phyloP scores from a whole-genome alignment of 1,140 invertebrate species.

The Reticulitermes speratus region DNA sequence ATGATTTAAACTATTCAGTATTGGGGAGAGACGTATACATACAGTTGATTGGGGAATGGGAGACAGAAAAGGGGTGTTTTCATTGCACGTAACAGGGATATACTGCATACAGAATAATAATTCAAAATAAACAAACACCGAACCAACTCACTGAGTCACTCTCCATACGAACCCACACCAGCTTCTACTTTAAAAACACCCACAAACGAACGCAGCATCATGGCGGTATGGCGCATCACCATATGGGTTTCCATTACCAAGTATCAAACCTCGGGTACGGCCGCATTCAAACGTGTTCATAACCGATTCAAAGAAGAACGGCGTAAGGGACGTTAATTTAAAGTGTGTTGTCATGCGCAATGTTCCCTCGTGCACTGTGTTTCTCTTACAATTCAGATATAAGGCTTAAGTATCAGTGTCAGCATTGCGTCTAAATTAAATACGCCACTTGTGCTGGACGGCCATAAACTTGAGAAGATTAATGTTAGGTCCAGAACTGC shows the following conservation, averaged over 20 bases:
- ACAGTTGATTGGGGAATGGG: not conserved
- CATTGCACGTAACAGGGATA: not conserved
- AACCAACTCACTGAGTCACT: not conserved
- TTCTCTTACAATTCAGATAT: too few species aligned
- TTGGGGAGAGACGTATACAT: slow-evolving; percentile 18
- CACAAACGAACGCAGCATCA: not conserved
- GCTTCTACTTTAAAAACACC: not conserved
- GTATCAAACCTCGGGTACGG: not conserved
- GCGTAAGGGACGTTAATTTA: not conserved
- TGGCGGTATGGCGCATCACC: not conserved
- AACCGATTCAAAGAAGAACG: not conserved
- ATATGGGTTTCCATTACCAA: not conserved
- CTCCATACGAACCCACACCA: not conserved
- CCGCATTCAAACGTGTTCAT: not conserved
- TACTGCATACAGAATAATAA: slow-evolving; percentile 6
- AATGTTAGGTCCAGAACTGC: too few species aligned
- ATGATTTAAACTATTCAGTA: slow-evolving; percentile 19
- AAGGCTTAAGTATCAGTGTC: too few species aligned
- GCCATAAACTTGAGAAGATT: too few species aligned
- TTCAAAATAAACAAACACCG: not conserved
- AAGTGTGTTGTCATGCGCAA: too few species aligned
- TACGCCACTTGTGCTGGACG: too few species aligned
- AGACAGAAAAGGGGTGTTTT: not conserved
- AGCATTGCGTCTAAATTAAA: too few species aligned
- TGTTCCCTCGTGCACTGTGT: too few species aligned